Conservation (phyloP, 64 coral and sea anemone genomes). For the Montipora foliosa region DNA sequence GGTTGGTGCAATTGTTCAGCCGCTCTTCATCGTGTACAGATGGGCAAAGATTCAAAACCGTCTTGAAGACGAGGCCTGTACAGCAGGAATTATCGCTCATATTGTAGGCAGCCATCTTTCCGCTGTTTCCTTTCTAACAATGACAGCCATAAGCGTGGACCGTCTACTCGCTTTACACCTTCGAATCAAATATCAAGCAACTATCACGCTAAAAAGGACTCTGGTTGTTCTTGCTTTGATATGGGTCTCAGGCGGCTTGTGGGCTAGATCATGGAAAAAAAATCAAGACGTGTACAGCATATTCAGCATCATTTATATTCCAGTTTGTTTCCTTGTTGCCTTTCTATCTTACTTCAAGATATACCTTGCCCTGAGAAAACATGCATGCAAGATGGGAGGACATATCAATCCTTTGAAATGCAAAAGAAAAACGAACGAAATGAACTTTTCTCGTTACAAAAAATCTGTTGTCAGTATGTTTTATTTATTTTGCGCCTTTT, state of each 20-base stretch:
- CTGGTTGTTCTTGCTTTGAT: background rate
- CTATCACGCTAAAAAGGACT: constrained; percentile 10
- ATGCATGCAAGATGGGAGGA: constrained; percentile 5
- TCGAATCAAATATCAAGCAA: constrained; percentile 20
- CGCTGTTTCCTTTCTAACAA: constrained; percentile 26
- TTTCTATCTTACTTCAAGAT: constrained; percentile 15
- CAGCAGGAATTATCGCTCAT: constrained; percentile 17
- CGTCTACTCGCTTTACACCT: constrained; percentile 27
- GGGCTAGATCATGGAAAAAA: background rate
- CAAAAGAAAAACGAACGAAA: constrained; percentile 8
- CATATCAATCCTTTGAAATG: constrained; percentile 18
- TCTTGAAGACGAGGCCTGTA: background rate
- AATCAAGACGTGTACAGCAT: background rate
- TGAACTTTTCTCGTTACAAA: constrained; percentile 39
- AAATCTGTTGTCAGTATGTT: constrained; percentile 36
- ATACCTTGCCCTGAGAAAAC: background rate
- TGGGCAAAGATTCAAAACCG: background rate
- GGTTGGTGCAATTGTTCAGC: constrained; percentile 21
- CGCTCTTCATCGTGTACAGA: constrained; percentile 21
- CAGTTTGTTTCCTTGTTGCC: background rate
- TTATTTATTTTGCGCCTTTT: constrained; percentile 28
- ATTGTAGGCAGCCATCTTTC: constrained; percentile 7
- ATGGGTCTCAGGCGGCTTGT: background rate
- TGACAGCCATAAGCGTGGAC: constrained; percentile 46
- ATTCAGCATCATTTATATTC: background rate